Percentiles rank a stretch among this genome's conserved stretches.
Evolutionary conservation across 2,888 invertebrate species (phyloP).

Genomic region (Latrodectus elegans): DNA sequence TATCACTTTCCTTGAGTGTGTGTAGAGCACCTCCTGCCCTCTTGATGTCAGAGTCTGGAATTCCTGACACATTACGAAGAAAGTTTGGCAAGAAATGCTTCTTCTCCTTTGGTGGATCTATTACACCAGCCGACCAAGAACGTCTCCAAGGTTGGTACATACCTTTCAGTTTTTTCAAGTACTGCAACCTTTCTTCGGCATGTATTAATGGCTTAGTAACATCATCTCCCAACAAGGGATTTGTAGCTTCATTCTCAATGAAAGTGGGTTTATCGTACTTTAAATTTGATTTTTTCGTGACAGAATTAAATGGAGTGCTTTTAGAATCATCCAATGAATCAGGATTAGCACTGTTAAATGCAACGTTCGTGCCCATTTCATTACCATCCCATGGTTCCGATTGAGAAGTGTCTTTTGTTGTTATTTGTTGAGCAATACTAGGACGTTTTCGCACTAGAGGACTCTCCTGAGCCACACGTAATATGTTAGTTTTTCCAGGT

Average conservation of each 20-base stretch:
- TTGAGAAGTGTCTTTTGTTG: slow-evolving; percentile 37
- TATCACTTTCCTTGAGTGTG: slow-evolving; percentile 50
- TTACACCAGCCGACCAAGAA: slow-evolving; percentile 64
- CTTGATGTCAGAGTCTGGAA: not conserved
- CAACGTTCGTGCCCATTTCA: slow-evolving; percentile 37
- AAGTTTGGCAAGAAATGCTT: slow-evolving; percentile 42
- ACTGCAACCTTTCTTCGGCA: slow-evolving; percentile 22
- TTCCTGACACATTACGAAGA: slow-evolving; percentile 4
- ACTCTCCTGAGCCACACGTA: slow-evolving; percentile 45
- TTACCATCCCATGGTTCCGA: slow-evolving; percentile 49
- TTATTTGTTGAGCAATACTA: not conserved
- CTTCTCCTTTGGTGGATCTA: slow-evolving; percentile 32
- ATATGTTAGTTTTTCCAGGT: slow-evolving; percentile 22
- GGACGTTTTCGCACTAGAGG: slow-evolving; percentile 24
- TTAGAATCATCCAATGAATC: not conserved
- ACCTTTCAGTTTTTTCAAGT: slow-evolving; percentile 40
- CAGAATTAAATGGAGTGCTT: not conserved
- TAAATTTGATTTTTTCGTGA: not conserved
- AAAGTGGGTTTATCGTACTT: not conserved
- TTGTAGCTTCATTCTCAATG: not conserved
- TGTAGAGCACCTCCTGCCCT: slow-evolving; percentile 30
- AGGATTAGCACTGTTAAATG: not conserved
- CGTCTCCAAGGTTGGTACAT: slow-evolving; percentile 44
- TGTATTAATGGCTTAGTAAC: slow-evolving; percentile 45
- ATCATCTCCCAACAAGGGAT: slow-evolving; percentile 16